phyloP scores from a whole-genome alignment of 2,888 invertebrate species.

The Ethmia dodecea region DNA sequence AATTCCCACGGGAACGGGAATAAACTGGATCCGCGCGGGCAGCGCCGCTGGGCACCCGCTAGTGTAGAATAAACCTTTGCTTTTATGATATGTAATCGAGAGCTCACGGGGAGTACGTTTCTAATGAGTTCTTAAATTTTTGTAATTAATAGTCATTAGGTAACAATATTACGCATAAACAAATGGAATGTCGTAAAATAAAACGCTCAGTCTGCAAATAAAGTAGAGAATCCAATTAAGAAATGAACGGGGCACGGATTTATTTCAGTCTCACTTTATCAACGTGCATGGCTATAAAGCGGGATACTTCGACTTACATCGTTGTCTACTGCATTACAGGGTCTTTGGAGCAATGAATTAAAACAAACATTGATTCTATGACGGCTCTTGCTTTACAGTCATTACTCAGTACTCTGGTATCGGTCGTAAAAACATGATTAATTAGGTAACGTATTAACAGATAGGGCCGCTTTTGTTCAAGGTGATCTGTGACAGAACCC shows the following conservation, averaged over 20 bases:
- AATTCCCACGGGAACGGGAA: too few species aligned
- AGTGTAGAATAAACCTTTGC: too few species aligned
- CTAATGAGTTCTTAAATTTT: too few species aligned
- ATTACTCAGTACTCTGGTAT: constrained; percentile 10
- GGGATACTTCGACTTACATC: constrained; percentile 37
- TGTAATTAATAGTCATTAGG: too few species aligned
- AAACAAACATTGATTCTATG: constrained; percentile 20
- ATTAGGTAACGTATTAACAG: constrained; percentile 32
- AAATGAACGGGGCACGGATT: constrained; percentile 63
- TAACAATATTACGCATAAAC: constrained; percentile 30
- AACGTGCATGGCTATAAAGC: constrained; percentile 55
- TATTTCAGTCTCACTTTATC: constrained; percentile 57
- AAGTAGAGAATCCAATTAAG: constrained; percentile 72
- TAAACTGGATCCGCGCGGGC: too few species aligned
- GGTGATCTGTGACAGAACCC: constrained; percentile 34
- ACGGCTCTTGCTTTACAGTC: constrained; percentile 11
- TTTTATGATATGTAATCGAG: too few species aligned
- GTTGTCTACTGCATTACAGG: constrained; percentile 27
- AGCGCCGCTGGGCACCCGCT: too few species aligned
- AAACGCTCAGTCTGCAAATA: constrained; percentile 64
- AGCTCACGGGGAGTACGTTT: too few species aligned
- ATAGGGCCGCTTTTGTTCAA: constrained; percentile 29
- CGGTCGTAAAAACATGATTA: constrained; percentile 26
- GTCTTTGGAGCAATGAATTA: constrained; percentile 36
- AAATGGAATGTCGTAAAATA: constrained; percentile 57